Evolutionary conservation across 2,888 invertebrate genomes (phyloP), one percentile per base, ranked within the genome.

Genomic region (Glaucopsyche alexis): DNA sequence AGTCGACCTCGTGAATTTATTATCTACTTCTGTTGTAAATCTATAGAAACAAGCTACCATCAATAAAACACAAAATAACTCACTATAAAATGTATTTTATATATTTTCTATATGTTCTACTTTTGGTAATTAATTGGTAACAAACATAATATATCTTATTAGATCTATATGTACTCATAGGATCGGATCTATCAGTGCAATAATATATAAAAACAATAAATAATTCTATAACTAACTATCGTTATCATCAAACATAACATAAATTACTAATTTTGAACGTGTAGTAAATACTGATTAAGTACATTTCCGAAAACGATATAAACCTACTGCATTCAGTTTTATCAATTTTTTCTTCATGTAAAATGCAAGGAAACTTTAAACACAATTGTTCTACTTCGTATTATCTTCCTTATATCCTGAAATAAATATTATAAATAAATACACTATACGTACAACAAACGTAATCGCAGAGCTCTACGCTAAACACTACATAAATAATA

Each of bases 241-340:
- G 47, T 38, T 47, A 49, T 29, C 64, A 40, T 38, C 69, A 69
- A 69, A 69, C 69, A 47, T 60, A 69, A 69, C 47, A 69, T 45
- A 69, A 47, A 69, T 69, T 16, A 69, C 13, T 45, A 47, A 45
- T 66, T 47, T 49, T 69, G 47, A 69, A 69, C 47, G 16, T 69
- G 47, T 29, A 69, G 14, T 69, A 69, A 69, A 69, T 69, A 69
- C 69, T 69, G 69, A 69, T 69, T 69, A 69, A 69, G 69, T 69
- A 69, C 69, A 49, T 69, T 69, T 69, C 47, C 45, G 45, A 69
- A 69, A 69, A 47, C 69, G 69, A 69, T 69, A 49, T 47, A 49
- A 69, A 69, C 47, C 69, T 16, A 47, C 19, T 69, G 8, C 14
- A 69, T 49, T 67, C 69, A 69, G 69, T 49, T 69, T 69, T 69